phyloP scores from a whole-genome alignment of 2,888 invertebrate genomes.

The Agelastica alni region DNA sequence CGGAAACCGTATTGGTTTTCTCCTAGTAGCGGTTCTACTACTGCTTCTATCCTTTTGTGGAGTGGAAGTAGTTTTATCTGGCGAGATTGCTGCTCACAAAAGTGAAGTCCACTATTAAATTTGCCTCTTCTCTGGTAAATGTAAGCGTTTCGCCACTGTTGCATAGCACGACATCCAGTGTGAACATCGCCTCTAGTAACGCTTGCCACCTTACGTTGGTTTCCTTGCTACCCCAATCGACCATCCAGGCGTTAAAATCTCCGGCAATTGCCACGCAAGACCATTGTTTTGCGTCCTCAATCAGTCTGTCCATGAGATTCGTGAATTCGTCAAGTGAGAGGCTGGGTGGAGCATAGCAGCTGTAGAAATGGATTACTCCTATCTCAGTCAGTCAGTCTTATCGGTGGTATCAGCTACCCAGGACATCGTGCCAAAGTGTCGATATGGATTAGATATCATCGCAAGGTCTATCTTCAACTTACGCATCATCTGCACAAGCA shows the following conservation, averaged over 20 bases:
- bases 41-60: too few species aligned
- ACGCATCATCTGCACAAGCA: slow-evolving; percentile 1
- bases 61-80: background rate
- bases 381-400: background rate
- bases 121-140: background rate
- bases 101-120: slow-evolving; percentile 1
- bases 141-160: too few species aligned
- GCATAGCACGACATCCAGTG: background rate
- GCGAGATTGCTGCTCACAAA: background rate
- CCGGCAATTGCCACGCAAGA: background rate
- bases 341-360: background rate
- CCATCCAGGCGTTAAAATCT: background rate
- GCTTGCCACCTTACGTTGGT: background rate
- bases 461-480: slow-evolving; percentile 1
- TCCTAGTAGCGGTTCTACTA: too few species aligned
- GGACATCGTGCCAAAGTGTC: background rate
- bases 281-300: background rate
- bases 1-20: too few species aligned
- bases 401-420: background rate
- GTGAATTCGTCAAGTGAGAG: slow-evolving; percentile 1
- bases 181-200: background rate
- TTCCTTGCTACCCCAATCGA: slow-evolving; percentile 1
- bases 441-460: background rate
- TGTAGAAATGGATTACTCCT: background rate
- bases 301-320: background rate